Base-by-base conservation (phyloP, 2,797 vertebrate species). In the Clarias platycephalus region DNA sequence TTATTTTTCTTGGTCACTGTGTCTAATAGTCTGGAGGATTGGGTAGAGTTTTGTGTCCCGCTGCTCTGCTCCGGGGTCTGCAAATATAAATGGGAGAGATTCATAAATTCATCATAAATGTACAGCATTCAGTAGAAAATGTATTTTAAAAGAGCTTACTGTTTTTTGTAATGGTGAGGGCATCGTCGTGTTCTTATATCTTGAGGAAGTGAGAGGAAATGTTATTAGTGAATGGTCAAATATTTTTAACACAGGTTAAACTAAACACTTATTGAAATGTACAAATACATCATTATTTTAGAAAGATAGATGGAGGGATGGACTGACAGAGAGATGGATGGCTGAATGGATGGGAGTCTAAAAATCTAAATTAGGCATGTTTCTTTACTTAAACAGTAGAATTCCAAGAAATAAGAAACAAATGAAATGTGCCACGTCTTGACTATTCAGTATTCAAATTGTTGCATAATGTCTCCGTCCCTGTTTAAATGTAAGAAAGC, bases 81-180 rank as follows among this genome's bases (percentile, higher is more conserved):
- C 26, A 87, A 80, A 76, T 15, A 78, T 44, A 0, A 28, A n/a
- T 15, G 0, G 15, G n/a, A 62, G 76, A 58, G 9, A 57, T 0
- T 4, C 0, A 26, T 1, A 37, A 13, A 55, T 85, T 68, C 7
- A 49, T 40, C 4, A 8, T 3, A 16, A 13, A 22, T 26, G 20
- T 49, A n/a, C 40, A 22, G 4, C 0, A n/a, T 34, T 3, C 37
- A 66, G 22, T n/a, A n/a, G 58, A 0, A 22, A 40, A 34, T n/a
- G n/a, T n/a, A 66, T 20, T 44, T 9, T 4, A 16, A 37, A 80
- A 70, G 6, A 22, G 90, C 92, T 90, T 89, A 95, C 95, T 91
- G 92, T 91, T 90, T 93, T 86, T 93, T 95, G 90, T 95, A 67
- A 91, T 95, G 94, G 83, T 95, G 95, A 1, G 95, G 95, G 85